Conservation (phyloP, 2,888 invertebrate genomes). For the Calliopum simillimum region DNA sequence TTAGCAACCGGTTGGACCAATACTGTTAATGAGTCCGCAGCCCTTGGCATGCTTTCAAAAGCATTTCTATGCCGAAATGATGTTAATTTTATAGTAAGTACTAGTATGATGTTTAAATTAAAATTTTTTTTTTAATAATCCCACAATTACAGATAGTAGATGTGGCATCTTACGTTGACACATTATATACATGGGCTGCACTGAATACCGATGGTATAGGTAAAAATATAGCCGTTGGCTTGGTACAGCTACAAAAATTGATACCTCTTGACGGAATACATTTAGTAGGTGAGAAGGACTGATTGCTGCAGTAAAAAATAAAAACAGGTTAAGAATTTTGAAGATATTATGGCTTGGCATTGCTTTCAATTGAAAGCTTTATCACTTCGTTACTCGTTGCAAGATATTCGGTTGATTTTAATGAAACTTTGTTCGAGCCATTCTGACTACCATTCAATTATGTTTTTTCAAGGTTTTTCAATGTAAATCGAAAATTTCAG, state of each 20-base stretch:
- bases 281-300: constrained; percentile 51
- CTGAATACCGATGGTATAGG: constrained; percentile 64
- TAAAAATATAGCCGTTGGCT: constrained; percentile 53
- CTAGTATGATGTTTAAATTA: background rate
- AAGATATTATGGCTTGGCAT: too few species aligned
- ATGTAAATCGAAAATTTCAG: too few species aligned
- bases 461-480: too few species aligned
- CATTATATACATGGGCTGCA: constrained; percentile 63
- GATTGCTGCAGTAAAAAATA: background rate
- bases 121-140: background rate
- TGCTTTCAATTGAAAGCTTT: background rate
- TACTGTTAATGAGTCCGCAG: constrained; percentile 54
- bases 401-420: too few species aligned
- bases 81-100: constrained; percentile 62
- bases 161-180: constrained; percentile 58
- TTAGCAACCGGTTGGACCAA: constrained; percentile 65
- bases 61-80: constrained; percentile 61
- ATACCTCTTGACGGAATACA: constrained; percentile 59
- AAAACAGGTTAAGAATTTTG: too few species aligned
- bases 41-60: constrained; percentile 54
- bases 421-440: too few species aligned
- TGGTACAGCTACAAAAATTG: constrained; percentile 52
- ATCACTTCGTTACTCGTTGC: background rate
- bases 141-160: constrained; percentile 58
- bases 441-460: too few species aligned